These are phyloP conservation scores for Exephanes ischioxanthus DNA, from an alignment of 2,888 invertebrate species.

Conservation along the genomic window DNA sequence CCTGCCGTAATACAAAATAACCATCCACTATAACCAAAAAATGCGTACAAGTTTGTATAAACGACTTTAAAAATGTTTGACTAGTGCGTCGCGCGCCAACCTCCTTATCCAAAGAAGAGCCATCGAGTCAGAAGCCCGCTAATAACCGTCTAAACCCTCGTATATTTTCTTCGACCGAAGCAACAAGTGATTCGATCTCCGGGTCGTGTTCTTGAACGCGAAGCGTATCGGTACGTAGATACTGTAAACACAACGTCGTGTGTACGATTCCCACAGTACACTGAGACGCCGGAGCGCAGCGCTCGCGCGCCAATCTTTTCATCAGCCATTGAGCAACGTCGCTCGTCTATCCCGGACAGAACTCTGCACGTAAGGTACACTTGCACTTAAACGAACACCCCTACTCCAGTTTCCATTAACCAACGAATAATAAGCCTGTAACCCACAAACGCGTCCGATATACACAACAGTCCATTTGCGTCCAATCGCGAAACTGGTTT, in stretches of 20 bases:
- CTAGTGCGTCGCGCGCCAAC: too few species aligned
- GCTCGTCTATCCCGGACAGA: conserved; percentile 1
- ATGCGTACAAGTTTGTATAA: too few species aligned
- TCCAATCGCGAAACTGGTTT: not conserved
- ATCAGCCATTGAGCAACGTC: conserved; percentile 26
- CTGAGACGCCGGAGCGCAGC: not conserved
- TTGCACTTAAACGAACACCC: conserved; percentile 1
- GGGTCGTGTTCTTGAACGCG: not conserved
- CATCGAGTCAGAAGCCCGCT: too few species aligned
- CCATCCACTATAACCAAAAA: too few species aligned
- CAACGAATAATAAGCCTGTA: not conserved
- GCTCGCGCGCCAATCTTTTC: conserved; percentile 27
- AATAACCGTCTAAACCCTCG: too few species aligned
- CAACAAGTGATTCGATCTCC: not conserved
- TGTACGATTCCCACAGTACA: conserved; percentile 8
- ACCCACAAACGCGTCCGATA: not conserved
- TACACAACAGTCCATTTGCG: not conserved
- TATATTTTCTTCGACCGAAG: not conserved
- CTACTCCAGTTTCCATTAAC: not conserved
- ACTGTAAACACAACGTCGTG: not conserved
- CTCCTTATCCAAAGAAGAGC: not conserved
- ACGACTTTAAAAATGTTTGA: too few species aligned
- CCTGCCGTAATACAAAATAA: too few species aligned
- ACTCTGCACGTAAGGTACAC: not conserved
- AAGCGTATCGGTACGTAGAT: too few species aligned